Percentiles rank a stretch among this genome's conserved stretches.
Evolutionary conservation across 2,888 invertebrate genomes (phyloP).

Genomic region (Diarsia mendica): DNA sequence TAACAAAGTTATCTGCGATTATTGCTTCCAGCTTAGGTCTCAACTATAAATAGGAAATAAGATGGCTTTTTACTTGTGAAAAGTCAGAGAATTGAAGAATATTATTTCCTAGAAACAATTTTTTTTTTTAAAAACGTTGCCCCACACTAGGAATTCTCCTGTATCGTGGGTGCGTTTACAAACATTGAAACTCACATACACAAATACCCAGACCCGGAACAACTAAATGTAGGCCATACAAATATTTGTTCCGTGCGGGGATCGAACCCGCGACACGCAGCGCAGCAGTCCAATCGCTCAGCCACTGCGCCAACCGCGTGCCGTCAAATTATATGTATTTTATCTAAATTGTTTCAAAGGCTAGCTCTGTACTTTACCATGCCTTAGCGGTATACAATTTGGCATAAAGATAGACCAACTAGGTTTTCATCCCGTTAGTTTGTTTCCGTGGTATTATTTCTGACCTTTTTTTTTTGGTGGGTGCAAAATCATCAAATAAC

Average conservation of each 20-base stretch:
- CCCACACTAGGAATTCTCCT: too few relatives aligned
- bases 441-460: not conserved
- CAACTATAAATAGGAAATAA: not conserved
- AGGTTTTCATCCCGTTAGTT: not conserved
- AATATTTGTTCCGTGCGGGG: too few relatives aligned
- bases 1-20: slow-evolving; percentile 18
- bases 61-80: not conserved
- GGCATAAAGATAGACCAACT: not conserved
- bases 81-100: not conserved
- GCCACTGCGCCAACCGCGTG: too few relatives aligned
- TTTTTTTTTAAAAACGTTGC: too few relatives aligned
- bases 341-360: not conserved
- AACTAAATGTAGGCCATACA: too few relatives aligned
- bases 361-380: not conserved
- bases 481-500: too few relatives aligned
- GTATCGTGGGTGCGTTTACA: too few relatives aligned
- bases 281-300: too few relatives aligned
- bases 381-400: not conserved
- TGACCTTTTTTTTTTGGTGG: too few relatives aligned
- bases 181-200: too few relatives aligned
- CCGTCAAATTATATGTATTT: not conserved
- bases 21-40: slow-evolving; percentile 3
- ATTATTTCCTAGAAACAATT: not conserved
- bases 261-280: too few relatives aligned
- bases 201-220: too few relatives aligned